Percentiles rank a stretch among this genome's conserved stretches.
Evolutionary conservation across 2,113 vertebrate species (phyloP).

Genomic region (Macroglossus sobrinus): DNA sequence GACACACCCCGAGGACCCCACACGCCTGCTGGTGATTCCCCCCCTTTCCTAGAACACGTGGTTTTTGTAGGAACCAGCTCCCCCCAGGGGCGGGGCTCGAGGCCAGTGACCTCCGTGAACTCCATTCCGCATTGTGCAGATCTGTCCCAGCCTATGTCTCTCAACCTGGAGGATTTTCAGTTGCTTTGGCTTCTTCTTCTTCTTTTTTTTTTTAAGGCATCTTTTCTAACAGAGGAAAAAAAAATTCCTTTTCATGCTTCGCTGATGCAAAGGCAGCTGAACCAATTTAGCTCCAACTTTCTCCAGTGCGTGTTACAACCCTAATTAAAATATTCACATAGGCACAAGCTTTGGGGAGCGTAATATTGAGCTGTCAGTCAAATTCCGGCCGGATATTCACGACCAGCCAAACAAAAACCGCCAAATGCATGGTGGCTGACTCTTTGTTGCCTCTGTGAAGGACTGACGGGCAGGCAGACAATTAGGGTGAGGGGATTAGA

Average conservation of each 20-base stretch:
- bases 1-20: rapidly evolving
- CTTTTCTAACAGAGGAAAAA: conserved; percentile 67
- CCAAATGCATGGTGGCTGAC: not conserved
- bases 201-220: conserved; percentile 31
- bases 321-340: conserved; percentile 73
- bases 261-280: conserved; percentile 71
- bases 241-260: conserved; percentile 67
- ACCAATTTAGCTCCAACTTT: conserved; percentile 69
- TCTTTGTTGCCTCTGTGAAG: conserved; percentile 45
- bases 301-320: conserved; percentile 70
- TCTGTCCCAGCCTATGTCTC: not conserved
- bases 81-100: not conserved
- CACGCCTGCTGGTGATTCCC: rapidly evolving
- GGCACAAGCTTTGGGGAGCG: conserved; percentile 51
- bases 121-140: not conserved
- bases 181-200: not conserved
- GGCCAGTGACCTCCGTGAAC: rapidly evolving
- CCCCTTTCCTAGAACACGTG: rapidly evolving
- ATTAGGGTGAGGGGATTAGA: not conserved
- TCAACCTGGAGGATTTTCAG: not conserved
- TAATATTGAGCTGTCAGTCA: conserved; percentile 50
- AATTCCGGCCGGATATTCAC: conserved; percentile 50
- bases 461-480: conserved; percentile 40
- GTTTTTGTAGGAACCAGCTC: not conserved
- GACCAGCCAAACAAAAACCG: conserved; percentile 35